phyloP scores from a whole-genome alignment of 1,140 invertebrate genomes.

The Amphibalanus amphitrite region DNA sequence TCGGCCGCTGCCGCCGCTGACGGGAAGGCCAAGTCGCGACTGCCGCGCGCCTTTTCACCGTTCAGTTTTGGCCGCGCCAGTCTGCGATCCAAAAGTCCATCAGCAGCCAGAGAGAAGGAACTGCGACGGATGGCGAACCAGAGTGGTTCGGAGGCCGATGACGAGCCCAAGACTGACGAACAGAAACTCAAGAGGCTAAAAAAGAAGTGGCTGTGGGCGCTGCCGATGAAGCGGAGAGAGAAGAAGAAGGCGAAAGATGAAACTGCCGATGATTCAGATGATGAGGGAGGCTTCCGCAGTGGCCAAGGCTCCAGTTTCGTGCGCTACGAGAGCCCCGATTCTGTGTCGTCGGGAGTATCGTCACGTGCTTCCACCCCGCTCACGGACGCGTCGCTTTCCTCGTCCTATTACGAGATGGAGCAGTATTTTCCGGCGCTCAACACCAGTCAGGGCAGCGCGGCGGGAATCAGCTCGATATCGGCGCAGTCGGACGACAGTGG shows the following conservation, averaged over 20 bases:
- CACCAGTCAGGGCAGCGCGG: neutral
- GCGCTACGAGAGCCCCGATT: neutral
- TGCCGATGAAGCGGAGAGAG: neutral
- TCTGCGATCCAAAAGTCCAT: neutral
- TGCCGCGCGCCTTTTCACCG: neutral
- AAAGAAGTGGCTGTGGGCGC: neutral
- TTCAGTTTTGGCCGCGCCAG: neutral
- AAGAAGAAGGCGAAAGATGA: neutral
- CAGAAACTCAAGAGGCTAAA: neutral
- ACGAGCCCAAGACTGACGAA: neutral
- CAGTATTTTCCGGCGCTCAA: slow-evolving; percentile 4
- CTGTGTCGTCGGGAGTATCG: neutral
- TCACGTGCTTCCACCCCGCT: neutral
- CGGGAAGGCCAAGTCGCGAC: neutral
- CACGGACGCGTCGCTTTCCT: neutral
- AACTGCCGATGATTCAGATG: neutral
- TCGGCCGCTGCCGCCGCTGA: neutral
- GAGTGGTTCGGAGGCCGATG: neutral
- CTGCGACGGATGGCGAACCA: neutral
- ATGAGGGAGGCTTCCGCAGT: neutral
- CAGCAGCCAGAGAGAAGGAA: neutral
- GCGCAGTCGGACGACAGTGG: neutral
- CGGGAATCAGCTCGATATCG: neutral
- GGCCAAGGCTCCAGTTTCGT: neutral
- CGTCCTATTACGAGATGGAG: slow-evolving; percentile 4